A percentile compares a stretch with the other conserved stretches of the same genome.
Conservation (phyloP, 2,888 invertebrate genomes). For the Aelia acuminata region DNA sequence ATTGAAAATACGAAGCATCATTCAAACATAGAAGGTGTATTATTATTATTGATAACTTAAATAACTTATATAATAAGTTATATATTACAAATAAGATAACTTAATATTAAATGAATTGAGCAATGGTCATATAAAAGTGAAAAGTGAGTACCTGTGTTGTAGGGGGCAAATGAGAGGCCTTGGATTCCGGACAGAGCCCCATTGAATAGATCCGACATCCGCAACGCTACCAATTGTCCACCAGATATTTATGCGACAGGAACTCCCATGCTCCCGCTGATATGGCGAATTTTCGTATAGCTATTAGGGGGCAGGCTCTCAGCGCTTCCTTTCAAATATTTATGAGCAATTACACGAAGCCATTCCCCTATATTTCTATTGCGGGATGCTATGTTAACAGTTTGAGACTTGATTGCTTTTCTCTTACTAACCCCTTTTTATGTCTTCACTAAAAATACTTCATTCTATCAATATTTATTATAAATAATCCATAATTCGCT, state of each 20-base stretch:
- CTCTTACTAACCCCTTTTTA: not conserved
- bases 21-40: no score
- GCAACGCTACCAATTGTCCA: not conserved
- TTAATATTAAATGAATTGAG: not conserved
- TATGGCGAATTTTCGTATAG: constrained; percentile 23
- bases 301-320: not conserved
- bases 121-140: not conserved
- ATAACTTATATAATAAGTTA: no score
- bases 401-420: not conserved
- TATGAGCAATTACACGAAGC: not conserved
- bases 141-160: not conserved
- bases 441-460: not conserved
- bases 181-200: not conserved
- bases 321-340: constrained; percentile 3
- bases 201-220: constrained; percentile 12
- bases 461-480: no score
- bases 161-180: not conserved
- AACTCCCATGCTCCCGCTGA: constrained; percentile 8
- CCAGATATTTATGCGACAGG: not conserved
- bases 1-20: no score
- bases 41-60: no score
- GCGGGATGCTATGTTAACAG: not conserved
- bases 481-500: no score
- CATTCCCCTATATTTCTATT: constrained; percentile 3
- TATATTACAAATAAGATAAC: no score